phyloP scores from a whole-genome alignment of 2,888 invertebrate species.

The Drosophila stalkeri region DNA sequence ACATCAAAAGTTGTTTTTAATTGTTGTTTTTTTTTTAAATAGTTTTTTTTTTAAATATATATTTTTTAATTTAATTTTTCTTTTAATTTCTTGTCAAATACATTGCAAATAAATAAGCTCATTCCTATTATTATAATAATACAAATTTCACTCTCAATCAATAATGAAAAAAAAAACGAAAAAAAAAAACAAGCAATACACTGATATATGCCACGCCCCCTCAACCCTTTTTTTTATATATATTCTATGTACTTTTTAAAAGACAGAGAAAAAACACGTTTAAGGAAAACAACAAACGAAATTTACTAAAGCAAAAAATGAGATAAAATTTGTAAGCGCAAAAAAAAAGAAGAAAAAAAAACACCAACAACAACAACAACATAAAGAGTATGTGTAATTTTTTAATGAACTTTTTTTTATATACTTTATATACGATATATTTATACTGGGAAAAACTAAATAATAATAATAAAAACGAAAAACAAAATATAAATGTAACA shows the following conservation, averaged over 20 bases:
- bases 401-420: constrained; percentile 77
- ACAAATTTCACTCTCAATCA: constrained; percentile 22
- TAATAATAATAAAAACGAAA: constrained; percentile 46
- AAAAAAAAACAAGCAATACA: constrained; percentile 30
- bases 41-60: neutral
- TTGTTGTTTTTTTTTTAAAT: constrained; percentile 9
- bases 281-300: constrained; percentile 25
- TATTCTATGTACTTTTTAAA: constrained; percentile 64
- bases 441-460: constrained; percentile 74
- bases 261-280: constrained; percentile 50
- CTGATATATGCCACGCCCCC: constrained; percentile 24
- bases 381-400: constrained; percentile 74
- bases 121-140: constrained; percentile 40
- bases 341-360: constrained; percentile 14
- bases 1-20: constrained; percentile 30
- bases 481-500: constrained; percentile 74
- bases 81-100: constrained; percentile 30
- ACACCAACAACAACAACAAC: constrained; percentile 12
- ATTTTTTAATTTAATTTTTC: neutral
- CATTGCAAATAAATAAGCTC: constrained; percentile 38
- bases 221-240: constrained; percentile 5
- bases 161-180: neutral
- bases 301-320: constrained; percentile 40
- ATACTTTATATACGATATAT: constrained; percentile 77
- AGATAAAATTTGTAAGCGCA: constrained; percentile 43